A percentile compares a stretch with the other conserved stretches of the same genome.
Evolutionary conservation across 2,888 invertebrate genomes (phyloP).

Genomic region (Xestia c-nigrum): DNA sequence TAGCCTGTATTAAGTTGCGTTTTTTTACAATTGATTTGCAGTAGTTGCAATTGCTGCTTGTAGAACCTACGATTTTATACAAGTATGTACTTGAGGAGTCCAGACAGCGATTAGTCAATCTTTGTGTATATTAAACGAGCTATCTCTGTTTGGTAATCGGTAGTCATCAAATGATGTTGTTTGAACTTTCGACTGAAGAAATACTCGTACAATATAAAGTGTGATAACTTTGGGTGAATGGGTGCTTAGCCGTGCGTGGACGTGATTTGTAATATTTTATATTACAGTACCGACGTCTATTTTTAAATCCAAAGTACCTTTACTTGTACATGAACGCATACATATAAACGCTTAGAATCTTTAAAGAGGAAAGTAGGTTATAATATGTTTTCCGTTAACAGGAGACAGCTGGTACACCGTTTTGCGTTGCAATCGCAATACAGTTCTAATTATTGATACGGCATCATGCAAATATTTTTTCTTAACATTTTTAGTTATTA

Average conservation of each 20-base stretch:
- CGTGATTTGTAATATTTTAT: slow-evolving; percentile 31
- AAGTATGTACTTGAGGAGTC: not conserved
- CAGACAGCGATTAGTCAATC: slow-evolving; percentile 27
- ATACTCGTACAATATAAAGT: slow-evolving; percentile 37
- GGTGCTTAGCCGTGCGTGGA: slow-evolving; percentile 10
- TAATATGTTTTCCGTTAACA: not conserved
- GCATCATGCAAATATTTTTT: not conserved
- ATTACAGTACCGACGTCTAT: not conserved
- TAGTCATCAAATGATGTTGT: slow-evolving; percentile 38
- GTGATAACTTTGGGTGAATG: slow-evolving; percentile 28
- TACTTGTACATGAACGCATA: not conserved
- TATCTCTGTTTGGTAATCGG: slow-evolving; percentile 41
- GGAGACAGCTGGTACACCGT: no score
- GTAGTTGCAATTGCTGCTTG: not conserved
- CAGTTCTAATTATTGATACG: not conserved
- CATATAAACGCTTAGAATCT: not conserved
- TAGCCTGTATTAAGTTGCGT: not conserved
- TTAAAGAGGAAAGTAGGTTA: not conserved
- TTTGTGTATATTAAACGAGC: slow-evolving; percentile 25
- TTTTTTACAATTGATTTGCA: not conserved
- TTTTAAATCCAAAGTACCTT: not conserved
- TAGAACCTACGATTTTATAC: slow-evolving; percentile 5
- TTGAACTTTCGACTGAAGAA: slow-evolving; percentile 43
- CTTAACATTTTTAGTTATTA: no score
- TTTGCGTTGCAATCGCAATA: not conserved